Evolutionary conservation across 2,113 vertebrate genomes (phyloP).

Genomic region (Gallinago jamesoni): DNA sequence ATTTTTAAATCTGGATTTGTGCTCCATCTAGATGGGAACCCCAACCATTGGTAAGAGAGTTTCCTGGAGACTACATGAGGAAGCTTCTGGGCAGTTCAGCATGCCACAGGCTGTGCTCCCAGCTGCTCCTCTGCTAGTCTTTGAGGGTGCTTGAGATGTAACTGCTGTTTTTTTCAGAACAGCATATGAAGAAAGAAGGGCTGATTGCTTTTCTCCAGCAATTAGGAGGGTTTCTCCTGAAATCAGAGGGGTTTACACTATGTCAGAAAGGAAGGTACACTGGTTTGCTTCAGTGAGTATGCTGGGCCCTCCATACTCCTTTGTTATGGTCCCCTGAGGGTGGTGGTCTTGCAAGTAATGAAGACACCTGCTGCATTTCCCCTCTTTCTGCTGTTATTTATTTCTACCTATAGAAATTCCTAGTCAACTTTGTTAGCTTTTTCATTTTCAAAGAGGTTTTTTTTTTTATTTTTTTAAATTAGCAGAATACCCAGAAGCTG

Average conservation of each 20-base stretch:
- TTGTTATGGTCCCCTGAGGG: background rate
- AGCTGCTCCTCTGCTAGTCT: background rate
- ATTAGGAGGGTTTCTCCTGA: background rate
- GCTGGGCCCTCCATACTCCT: background rate
- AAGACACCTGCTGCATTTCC: background rate
- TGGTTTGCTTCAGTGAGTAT: background rate
- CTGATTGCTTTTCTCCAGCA: background rate
- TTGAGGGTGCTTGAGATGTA: background rate
- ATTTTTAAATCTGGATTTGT: background rate
- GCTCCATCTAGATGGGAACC: background rate
- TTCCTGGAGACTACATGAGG: accelerated
- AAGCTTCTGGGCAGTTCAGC: background rate
- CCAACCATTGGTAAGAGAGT: background rate
- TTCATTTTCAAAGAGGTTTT: background rate
- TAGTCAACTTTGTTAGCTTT: background rate
- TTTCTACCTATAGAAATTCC: background rate
- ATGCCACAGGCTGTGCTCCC: background rate
- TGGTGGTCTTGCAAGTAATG: background rate
- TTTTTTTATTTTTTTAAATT: background rate
- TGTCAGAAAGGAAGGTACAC: background rate
- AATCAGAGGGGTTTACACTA: background rate
- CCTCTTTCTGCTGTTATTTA: background rate
- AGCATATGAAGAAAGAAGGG: background rate
- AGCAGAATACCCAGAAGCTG: background rate
- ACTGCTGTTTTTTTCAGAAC: background rate